Percentiles rank a stretch among this genome's conserved stretches.
These are phyloP conservation scores for Metridium senile DNA, from an alignment of 92 coral and sea anemone species.

Conservation along the genomic window DNA sequence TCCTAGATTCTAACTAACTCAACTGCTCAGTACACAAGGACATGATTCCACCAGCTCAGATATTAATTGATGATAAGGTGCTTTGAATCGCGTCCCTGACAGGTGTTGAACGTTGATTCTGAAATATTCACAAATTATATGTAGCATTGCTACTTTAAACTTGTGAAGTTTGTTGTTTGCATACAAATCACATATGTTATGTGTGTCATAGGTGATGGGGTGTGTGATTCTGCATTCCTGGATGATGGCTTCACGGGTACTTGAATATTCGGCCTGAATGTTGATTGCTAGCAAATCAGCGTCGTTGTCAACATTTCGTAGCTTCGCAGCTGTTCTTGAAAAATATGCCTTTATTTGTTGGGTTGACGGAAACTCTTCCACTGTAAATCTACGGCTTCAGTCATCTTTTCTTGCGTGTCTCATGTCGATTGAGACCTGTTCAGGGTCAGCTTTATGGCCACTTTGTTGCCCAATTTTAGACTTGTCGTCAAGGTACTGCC, in stretches of 20 bases:
- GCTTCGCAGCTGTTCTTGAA: slow-evolving; percentile 13
- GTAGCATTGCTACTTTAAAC: slow-evolving; percentile 25
- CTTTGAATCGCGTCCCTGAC: slow-evolving; percentile 13
- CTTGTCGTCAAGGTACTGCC: slow-evolving; percentile 34
- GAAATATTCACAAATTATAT: slow-evolving; percentile 15
- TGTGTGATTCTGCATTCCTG: slow-evolving; percentile 8
- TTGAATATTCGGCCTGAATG: slow-evolving; percentile 10
- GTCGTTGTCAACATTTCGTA: neutral
- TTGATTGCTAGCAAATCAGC: neutral
- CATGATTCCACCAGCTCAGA: slow-evolving; percentile 29
- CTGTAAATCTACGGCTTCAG: slow-evolving; percentile 21
- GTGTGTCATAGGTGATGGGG: slow-evolving; percentile 11
- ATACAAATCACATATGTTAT: slow-evolving; percentile 20
- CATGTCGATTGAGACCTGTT: slow-evolving; percentile 13
- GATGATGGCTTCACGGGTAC: neutral
- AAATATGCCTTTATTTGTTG: slow-evolving; percentile 27
- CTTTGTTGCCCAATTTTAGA: slow-evolving; percentile 22
- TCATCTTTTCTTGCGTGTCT: slow-evolving; percentile 23
- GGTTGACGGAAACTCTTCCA: slow-evolving; percentile 20
- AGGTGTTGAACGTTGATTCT: slow-evolving; percentile 22
- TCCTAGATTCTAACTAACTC: too few species aligned
- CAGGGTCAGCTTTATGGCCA: slow-evolving; percentile 31
- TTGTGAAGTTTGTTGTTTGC: neutral
- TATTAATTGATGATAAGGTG: slow-evolving; percentile 30
- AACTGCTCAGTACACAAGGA: neutral